Percentiles rank a stretch among this genome's conserved stretches.
These are phyloP conservation scores for Carassius auratus DNA, from an alignment of 2,113 vertebrate genomes.

Conservation along the genomic window DNA sequence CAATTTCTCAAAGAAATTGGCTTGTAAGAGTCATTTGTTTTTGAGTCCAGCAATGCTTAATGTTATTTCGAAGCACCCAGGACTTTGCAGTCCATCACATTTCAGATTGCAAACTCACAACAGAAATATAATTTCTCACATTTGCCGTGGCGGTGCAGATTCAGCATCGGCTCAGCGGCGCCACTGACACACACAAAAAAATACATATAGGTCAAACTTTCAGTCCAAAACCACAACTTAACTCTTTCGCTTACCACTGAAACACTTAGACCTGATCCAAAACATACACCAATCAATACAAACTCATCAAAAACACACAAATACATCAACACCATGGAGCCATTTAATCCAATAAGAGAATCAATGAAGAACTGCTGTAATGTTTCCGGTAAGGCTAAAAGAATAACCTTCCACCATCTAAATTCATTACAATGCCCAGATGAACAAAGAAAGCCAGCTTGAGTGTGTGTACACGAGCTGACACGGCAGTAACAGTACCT, in stretches of 20 bases:
- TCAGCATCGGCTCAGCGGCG: neutral
- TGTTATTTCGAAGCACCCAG: neutral
- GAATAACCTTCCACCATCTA: slow-evolving; percentile 35
- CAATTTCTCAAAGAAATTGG: neutral
- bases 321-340: slow-evolving; percentile 43
- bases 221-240: neutral
- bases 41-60: neutral
- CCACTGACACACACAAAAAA: slow-evolving; percentile 11
- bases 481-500: slow-evolving; percentile 30
- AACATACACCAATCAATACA: slow-evolving; percentile 38
- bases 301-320: slow-evolving; percentile 46
- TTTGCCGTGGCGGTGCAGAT: neutral
- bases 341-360: slow-evolving; percentile 43
- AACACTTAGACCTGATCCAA: slow-evolving; percentile 26
- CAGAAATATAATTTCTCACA: slow-evolving; percentile 25
- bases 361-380: slow-evolving; percentile 32
- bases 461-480: neutral
- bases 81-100: neutral
- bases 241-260: neutral
- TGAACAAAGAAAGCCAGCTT: slow-evolving; percentile 10
- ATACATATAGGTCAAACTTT: neutral
- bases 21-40: neutral
- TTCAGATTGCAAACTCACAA: slow-evolving; percentile 18
- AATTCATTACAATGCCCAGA: slow-evolving; percentile 43
- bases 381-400: slow-evolving; percentile 45